Evolutionary conservation across 2,888 invertebrate genomes (phyloP), one percentile per base, ranked within the genome.

Genomic region (Lepidochrysops patricia): DNA sequence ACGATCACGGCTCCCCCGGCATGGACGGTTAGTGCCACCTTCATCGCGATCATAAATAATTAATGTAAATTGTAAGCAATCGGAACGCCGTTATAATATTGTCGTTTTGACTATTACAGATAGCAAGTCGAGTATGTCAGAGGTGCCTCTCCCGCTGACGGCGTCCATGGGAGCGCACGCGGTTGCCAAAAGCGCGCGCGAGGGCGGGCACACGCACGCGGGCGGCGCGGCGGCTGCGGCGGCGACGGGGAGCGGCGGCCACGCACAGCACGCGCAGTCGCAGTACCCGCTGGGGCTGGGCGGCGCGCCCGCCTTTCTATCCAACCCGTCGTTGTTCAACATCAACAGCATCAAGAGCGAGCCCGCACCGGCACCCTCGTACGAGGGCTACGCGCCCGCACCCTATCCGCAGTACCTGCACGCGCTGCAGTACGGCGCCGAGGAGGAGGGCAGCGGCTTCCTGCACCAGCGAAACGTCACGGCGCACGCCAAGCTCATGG

Each of bases 391-490:
- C 73, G 68, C 76, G 63, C 79, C 80, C 72, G 69, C 67, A 50
- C 84, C 79, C 68, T 84, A 81, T 72, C 86, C 79, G 61, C 91
- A 91, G 66, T 91, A 91, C 71, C 76, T 91, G 66, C 91, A 91
- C 72, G 91, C 91, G 27, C 77, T 91, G 64, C 87, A 87, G 78
- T 74, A 74, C 65, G 75, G 80, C 61, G 87, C 86, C 61, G 88
- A 88, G 57, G 85, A 91, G 52, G 95, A 94, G 66, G 91, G 93
- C 67, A 91, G 91, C 64, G 94, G 95, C 27, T 95, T 95, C 82
- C 94, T 95, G 75, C 95, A 95, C 82, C 95, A 95, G 77, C 95
- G 95, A 75, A 95, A 95, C 85, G 95, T 95, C 66, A 95, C 95
- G 43, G 94, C 95, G 64, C 94, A 95, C 62, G 95, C 95, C 61